Evolutionary conservation across 2,113 vertebrate species (phyloP), one percentile per base, ranked within the genome.

Genomic region (Nansenia antarctica): DNA sequence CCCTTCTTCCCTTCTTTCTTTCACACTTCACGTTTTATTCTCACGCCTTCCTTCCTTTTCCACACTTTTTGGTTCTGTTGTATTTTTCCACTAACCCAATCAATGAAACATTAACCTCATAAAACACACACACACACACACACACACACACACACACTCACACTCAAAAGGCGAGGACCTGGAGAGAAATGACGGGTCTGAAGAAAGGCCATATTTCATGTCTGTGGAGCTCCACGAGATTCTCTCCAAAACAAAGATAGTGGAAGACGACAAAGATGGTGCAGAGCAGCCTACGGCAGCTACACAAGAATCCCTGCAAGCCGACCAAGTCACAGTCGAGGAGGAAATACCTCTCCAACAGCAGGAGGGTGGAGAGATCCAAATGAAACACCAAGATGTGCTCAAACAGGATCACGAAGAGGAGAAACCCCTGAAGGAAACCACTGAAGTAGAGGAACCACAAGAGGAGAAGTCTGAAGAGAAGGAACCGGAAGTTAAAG

Each of bases 161-260:
- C 37, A 27, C 32, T 27, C 76, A 77, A 79, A 93, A 99, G 97
- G 96, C 61, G 97, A 99, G 91, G 97, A 99, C 78, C 90, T 99
- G 92, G 97, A 99, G 89, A 93, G 96, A 82, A 99, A 99, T 20
- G 95, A 98, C 58, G 96, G 96, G 69, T 98, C 96, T 1, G 81
- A 88, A 2, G 96, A 96, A 71, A 90, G 92, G 83, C 97, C 97
- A 47, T 99, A 96, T 92, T 96, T 93, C 92, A 98, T 98, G 95
- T 96, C 95, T 39, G 92, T 89, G 0, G 92, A 94, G 86, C 93
- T 98, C 72, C 96, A 95, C 14, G 90, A 94, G 70, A 96, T 99
- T 88, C 91, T 99, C 65, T 93, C 92, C 60, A 93, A 94, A 63
- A 24, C 70, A 11, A 37, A 62, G 55, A 54, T 3, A 0, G 2